Evolutionary conservation across 2,797 vertebrate species (phyloP).

Genomic region (Clarias pachynema): DNA sequence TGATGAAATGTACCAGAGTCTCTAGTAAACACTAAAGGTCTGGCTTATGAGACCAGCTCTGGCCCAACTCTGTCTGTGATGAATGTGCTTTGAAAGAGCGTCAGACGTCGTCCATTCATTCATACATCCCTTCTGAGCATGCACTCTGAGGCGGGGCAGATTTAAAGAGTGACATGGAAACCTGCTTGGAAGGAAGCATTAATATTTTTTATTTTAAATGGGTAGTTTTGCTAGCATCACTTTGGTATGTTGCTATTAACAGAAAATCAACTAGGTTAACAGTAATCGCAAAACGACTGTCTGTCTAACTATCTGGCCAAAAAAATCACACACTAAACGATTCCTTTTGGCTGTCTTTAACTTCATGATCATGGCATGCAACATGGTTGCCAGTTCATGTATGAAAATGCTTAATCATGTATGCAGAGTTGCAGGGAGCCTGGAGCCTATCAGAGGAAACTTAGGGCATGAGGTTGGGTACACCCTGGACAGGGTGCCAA

Average conservation of each 20-base stretch:
- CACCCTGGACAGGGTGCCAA: too few relatives aligned
- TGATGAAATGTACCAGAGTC: background rate
- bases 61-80: background rate
- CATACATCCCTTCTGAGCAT: background rate
- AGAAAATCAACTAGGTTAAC: background rate
- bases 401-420: too few relatives aligned
- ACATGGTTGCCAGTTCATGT: too few relatives aligned
- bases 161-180: background rate
- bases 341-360: too few relatives aligned
- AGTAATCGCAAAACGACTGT: background rate
- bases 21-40: background rate
- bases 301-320: too few relatives aligned
- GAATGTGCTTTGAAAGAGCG: background rate
- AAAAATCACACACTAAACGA: too few relatives aligned
- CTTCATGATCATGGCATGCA: too few relatives aligned
- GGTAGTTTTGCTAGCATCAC: background rate
- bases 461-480: too few relatives aligned
- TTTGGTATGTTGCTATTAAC: background rate
- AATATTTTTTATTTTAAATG: too few relatives aligned
- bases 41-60: background rate
- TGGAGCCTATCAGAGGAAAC: too few relatives aligned
- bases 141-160: background rate
- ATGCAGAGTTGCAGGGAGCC: too few relatives aligned
- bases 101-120: background rate
- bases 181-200: background rate